Percentiles rank a stretch among this genome's conserved stretches.
These are phyloP conservation scores for Camponotus floridanus DNA, from an alignment of 1,140 invertebrate species.

Conservation along the genomic window DNA sequence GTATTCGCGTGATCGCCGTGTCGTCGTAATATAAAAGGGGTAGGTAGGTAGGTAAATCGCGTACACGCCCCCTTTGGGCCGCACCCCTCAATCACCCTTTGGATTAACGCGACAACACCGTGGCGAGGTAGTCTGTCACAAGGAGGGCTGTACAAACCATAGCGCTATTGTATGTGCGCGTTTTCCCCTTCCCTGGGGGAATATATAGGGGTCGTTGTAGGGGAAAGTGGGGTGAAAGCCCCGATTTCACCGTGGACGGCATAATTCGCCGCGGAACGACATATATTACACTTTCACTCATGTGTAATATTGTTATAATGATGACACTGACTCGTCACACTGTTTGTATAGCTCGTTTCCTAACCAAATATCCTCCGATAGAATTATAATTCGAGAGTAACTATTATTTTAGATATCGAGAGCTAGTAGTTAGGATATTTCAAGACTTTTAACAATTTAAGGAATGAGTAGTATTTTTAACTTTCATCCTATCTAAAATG, in stretches of 20 bases:
- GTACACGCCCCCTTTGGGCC: slow-evolving; percentile 76
- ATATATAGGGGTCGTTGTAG: slow-evolving; percentile 8
- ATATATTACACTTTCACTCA: slow-evolving; percentile 14
- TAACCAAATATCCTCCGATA: neutral
- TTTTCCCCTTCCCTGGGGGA: slow-evolving; percentile 25
- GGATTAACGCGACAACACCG: slow-evolving; percentile 60
- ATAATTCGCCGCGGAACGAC: slow-evolving; percentile 17
- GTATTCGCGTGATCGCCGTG: slow-evolving; percentile 61
- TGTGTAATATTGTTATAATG: slow-evolving; percentile 19
- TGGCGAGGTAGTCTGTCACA: slow-evolving; percentile 30
- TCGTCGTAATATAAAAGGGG: slow-evolving; percentile 66
- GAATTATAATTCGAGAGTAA: neutral
- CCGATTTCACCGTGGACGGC: slow-evolving; percentile 15
- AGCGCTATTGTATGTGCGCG: slow-evolving; percentile 26
- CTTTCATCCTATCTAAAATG: neutral
- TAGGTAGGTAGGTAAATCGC: slow-evolving; percentile 60
- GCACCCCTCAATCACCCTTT: slow-evolving; percentile 63
- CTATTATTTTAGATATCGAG: neutral
- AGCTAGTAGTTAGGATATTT: neutral
- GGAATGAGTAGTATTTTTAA: neutral
- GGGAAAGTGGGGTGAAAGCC: slow-evolving; percentile 30
- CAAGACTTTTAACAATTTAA: neutral
- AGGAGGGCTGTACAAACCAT: slow-evolving; percentile 23
- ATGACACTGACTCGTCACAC: neutral
- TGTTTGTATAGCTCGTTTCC: neutral